phyloP scores from a whole-genome alignment of 2,888 invertebrate species.

The Galeruca laticollis region DNA sequence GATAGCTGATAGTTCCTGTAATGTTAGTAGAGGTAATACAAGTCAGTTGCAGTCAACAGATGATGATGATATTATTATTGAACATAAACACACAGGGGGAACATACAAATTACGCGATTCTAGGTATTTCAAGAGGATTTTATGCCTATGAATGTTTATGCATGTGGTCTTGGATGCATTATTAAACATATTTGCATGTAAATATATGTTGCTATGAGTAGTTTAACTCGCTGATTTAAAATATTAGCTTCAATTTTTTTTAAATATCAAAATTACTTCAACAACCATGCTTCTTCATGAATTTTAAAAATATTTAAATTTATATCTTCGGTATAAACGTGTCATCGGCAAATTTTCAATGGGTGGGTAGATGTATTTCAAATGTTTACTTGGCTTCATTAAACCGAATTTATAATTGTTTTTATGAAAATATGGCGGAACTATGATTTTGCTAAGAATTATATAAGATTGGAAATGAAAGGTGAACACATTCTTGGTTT shows the following conservation, averaged over 20 bases:
- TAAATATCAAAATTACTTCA: neutral
- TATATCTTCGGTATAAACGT: no score
- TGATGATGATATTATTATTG: constrained; percentile 69
- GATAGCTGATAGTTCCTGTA: constrained; percentile 65
- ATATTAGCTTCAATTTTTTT: neutral
- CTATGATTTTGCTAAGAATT: no score
- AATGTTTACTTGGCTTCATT: no score
- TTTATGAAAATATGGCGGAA: no score
- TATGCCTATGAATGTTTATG: constrained; percentile 4
- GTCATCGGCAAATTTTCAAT: no score
- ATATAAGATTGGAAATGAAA: no score
- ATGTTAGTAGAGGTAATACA: constrained; percentile 61
- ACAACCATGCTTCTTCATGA: no score
- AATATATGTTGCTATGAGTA: neutral
- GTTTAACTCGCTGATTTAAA: neutral
- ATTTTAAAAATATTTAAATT: no score
- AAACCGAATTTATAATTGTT: no score
- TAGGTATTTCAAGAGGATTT: constrained; percentile 68
- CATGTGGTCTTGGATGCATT: constrained; percentile 6
- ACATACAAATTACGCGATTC: constrained; percentile 81
- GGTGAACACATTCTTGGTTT: no score
- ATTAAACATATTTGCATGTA: constrained; percentile 5
- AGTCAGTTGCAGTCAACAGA: constrained; percentile 67
- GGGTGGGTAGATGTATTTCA: no score
- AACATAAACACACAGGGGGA: constrained; percentile 68